Conservation (phyloP, 1,140 invertebrate species). For the Anagrus nilaparvatae region DNA sequence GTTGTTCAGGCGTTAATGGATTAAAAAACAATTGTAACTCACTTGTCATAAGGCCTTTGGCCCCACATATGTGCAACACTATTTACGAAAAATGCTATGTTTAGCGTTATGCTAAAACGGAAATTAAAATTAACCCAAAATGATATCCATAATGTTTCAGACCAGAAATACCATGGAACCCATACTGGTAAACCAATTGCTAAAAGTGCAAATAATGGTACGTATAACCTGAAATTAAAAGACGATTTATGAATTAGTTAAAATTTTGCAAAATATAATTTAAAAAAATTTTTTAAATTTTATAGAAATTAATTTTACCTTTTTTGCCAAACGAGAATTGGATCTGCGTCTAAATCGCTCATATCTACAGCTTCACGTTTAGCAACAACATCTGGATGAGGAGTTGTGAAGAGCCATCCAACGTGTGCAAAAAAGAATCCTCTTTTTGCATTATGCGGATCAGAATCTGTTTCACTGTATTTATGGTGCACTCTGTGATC, state of each 20-base stretch:
- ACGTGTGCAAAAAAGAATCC: slow-evolving; percentile 91
- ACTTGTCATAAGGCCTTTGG: slow-evolving; percentile 50
- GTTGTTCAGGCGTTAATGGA: too few relatives aligned
- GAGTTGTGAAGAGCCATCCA: slow-evolving; percentile 79
- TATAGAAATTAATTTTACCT: slow-evolving; percentile 32
- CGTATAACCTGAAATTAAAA: slow-evolving; percentile 59
- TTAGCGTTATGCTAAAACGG: slow-evolving; percentile 60
- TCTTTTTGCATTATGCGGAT: slow-evolving; percentile 76
- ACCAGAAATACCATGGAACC: slow-evolving; percentile 60
- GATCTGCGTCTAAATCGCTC: slow-evolving; percentile 65
- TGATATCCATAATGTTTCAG: slow-evolving; percentile 47
- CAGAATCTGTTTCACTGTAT: slow-evolving; percentile 83
- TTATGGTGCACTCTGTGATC: slow-evolving; percentile 90
- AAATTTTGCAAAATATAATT: too few relatives aligned
- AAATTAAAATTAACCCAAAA: slow-evolving; percentile 53
- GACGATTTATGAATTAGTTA: background rate
- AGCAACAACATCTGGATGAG: slow-evolving; percentile 72
- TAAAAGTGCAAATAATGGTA: slow-evolving; percentile 56
- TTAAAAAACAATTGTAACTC: too few relatives aligned
- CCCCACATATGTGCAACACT: slow-evolving; percentile 73
- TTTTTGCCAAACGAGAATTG: slow-evolving; percentile 55
- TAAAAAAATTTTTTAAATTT: too few relatives aligned
- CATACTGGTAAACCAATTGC: slow-evolving; percentile 70
- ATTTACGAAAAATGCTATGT: slow-evolving; percentile 83
- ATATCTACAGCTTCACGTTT: slow-evolving; percentile 75